phyloP scores from a whole-genome alignment of 2,888 invertebrate species.

The Bellardia pandia region DNA sequence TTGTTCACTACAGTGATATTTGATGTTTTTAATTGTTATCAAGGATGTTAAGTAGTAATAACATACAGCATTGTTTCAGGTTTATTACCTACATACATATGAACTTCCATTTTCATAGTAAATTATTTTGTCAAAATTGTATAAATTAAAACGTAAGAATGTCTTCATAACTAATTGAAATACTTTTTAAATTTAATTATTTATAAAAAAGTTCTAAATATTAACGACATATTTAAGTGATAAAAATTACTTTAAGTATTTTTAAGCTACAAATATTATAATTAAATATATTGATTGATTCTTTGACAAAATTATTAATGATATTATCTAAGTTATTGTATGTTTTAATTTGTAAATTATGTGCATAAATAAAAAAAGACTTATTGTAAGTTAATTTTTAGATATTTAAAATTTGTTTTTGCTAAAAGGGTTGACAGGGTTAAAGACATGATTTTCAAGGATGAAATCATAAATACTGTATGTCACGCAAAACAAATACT shows the following conservation, averaged over 20 bases:
- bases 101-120: constrained; percentile 39
- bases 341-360: constrained; percentile 57
- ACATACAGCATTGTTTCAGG: constrained; percentile 11
- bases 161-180: neutral
- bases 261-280: constrained; percentile 8
- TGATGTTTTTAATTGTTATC: too few relatives aligned
- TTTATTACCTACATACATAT: neutral
- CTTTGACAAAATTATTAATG: neutral
- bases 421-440: neutral
- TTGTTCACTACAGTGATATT: too few relatives aligned
- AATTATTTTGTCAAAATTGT: neutral
- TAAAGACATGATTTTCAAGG: neutral
- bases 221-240: constrained; percentile 7
- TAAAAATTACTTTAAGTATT: constrained; percentile 7
- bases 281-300: neutral
- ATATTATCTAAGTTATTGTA: constrained; percentile 2
- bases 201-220: neutral
- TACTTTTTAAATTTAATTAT: too few relatives aligned
- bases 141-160: neutral
- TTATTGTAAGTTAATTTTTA: constrained; percentile 68
- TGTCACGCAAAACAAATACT: neutral
- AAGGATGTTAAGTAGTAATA: neutral
- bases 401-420: constrained; percentile 29
- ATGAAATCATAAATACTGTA: neutral
- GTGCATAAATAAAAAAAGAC: constrained; percentile 72